phyloP scores from a whole-genome alignment of 2,113 vertebrate species.

The Poeciliopsis retropinna region DNA sequence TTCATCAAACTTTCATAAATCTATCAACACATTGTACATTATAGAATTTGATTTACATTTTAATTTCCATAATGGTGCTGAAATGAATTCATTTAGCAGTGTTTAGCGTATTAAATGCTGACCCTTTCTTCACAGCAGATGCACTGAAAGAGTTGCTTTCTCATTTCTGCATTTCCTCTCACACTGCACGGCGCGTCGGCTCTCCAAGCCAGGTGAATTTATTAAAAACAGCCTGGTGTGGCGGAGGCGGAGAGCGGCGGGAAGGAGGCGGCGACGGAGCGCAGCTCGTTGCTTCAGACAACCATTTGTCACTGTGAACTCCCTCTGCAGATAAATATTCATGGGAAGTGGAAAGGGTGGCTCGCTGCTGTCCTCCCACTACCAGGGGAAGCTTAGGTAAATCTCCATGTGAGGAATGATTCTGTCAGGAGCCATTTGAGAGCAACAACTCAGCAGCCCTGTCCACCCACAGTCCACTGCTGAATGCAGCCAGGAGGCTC shows the following conservation, averaged over 20 bases:
- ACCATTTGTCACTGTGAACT: conserved; percentile 64
- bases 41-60: not conserved
- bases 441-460: conserved; percentile 71
- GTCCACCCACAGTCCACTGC: conserved; percentile 66
- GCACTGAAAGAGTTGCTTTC: not conserved
- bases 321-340: conserved; percentile 76
- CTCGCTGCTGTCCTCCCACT: conserved; percentile 58
- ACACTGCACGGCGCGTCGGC: not conserved
- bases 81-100: not conserved
- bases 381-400: conserved; percentile 60
- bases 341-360: conserved; percentile 67
- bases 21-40: not conserved
- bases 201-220: not conserved
- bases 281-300: conserved; percentile 51
- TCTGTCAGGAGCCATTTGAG: conserved; percentile 75
- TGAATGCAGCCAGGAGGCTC: conserved; percentile 51
- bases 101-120: not conserved
- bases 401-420: conserved; percentile 76
- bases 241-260: conserved; percentile 25
- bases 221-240: conserved; percentile 10
- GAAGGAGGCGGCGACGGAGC: conserved; percentile 53
- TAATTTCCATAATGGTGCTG: not conserved
- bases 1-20: not conserved
- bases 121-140: not conserved
- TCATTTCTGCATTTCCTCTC: not conserved